phyloP scores from a whole-genome alignment of 2,113 vertebrate genomes.

The Pteropus alecto region DNA sequence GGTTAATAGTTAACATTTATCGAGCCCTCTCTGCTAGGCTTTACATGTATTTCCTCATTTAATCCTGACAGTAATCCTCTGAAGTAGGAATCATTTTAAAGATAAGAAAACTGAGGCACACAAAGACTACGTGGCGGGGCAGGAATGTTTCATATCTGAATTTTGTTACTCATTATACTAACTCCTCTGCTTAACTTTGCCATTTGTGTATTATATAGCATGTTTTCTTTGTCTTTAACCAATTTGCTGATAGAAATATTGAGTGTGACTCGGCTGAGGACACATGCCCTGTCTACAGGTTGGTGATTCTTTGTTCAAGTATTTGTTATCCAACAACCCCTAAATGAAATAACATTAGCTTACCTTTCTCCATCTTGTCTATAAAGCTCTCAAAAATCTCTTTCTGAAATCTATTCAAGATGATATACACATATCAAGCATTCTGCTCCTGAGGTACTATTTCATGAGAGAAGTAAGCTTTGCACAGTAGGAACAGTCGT shows the following conservation, averaged over 20 bases:
- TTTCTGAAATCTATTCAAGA: slow-evolving; percentile 35
- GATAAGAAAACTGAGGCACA: not conserved
- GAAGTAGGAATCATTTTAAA: slow-evolving; percentile 30
- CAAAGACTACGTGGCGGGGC: not conserved
- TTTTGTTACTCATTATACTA: not conserved
- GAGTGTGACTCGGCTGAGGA: not conserved
- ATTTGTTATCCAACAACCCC: not conserved
- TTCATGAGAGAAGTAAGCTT: slow-evolving; percentile 39
- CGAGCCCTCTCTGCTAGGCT: not conserved
- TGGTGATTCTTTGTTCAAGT: not conserved
- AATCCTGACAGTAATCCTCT: not conserved
- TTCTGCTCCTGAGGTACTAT: not conserved
- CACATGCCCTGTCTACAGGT: not conserved
- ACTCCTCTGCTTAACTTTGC: not conserved
- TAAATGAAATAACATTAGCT: not conserved
- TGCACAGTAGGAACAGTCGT: not conserved
- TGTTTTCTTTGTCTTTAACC: slow-evolving; percentile 4
- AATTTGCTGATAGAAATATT: not conserved
- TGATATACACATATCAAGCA: not conserved
- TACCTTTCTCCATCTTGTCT: not conserved
- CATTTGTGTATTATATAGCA: not conserved
- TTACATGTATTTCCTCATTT: not conserved
- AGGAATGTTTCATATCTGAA: not conserved
- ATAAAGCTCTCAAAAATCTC: not conserved
- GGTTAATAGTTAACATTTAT: not conserved